These are phyloP conservation scores for Lasius platythorax DNA, from an alignment of 2,888 invertebrate species.

Conservation along the genomic window DNA sequence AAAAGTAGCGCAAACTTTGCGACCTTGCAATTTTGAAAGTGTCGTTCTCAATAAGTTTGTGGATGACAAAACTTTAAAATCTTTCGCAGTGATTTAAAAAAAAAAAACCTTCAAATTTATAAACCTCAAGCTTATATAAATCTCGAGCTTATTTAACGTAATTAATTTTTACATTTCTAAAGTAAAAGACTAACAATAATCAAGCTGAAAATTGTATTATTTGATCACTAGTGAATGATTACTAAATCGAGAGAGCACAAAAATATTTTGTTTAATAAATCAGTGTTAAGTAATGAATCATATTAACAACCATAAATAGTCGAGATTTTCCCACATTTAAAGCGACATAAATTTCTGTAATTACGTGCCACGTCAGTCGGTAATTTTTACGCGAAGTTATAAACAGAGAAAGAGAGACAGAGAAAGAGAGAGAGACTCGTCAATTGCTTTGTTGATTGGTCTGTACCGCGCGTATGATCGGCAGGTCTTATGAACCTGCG, in stretches of 20 bases:
- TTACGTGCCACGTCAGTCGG: constrained; percentile 11
- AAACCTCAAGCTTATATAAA: not conserved
- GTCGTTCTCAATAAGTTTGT: constrained; percentile 1
- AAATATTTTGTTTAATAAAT: not conserved
- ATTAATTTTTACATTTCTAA: not conserved
- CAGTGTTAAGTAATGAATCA: not conserved
- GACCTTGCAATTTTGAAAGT: constrained; percentile 3
- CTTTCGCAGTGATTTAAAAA: too few species aligned
- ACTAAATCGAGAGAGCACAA: not conserved
- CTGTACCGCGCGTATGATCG: constrained; percentile 44
- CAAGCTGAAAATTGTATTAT: not conserved
- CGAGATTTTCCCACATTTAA: not conserved
- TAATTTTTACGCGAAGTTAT: constrained; percentile 7
- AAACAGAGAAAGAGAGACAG: not conserved
- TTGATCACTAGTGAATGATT: not conserved
- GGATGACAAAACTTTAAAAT: not conserved
- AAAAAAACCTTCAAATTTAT: not conserved
- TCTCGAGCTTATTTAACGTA: not conserved
- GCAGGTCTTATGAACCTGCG: constrained; percentile 44
- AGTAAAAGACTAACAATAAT: not conserved
- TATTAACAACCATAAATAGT: not conserved
- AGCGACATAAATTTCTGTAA: constrained; percentile 30
- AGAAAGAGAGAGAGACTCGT: constrained; percentile 38
- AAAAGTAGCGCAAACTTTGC: not conserved
- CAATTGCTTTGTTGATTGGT: constrained; percentile 58